Evolutionary conservation across 2,888 invertebrate species (phyloP), one percentile per base, ranked within the genome.

Genomic region (Vanessa cardui): DNA sequence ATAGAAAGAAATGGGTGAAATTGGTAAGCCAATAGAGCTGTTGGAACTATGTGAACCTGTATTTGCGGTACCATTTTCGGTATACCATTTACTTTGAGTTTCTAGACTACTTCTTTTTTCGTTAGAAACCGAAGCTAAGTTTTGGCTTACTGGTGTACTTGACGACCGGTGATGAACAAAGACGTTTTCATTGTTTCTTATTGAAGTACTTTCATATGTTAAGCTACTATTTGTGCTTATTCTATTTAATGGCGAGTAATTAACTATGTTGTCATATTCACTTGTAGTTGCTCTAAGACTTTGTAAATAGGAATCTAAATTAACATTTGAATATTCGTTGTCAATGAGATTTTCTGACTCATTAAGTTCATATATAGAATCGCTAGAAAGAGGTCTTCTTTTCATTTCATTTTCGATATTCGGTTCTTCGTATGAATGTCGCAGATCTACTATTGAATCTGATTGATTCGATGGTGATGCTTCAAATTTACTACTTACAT

Each of bases 371-470:
- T 95, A 95, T 52, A 95, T 88, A 59, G 95, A 96, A 76, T 96
- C 96, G 79, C 96, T 96, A 21, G 96, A 96, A 5, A 97, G 93
- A 0, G 96, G 96, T 73, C 96, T 90, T 61, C 96, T 91, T 77
- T 96, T 96, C 52, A 95, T 83, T 75, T 94, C 94, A 33, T 94
- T 90, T 77, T 95, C 94, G 50, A 94, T 92, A 70, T 94, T 94
- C 73, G 90, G 92, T 73, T 88, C 89, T 26, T 76, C 80, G 68
- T 86, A 82, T 2, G 87, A 82, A 78, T 90, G 85, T 67, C 95
- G 88, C 7, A 94, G 86, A 74, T 95, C 95, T 4, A 94, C 87
- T 71, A 94, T 93, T 58, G 91, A 87, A 64, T 92, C 92, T 71
- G 83, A 87, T 76, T 85, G 92, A 76, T 90, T 90, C 5, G 90